A percentile compares a stretch with the other conserved stretches of the same genome.
Evolutionary conservation across 2,113 vertebrate species (phyloP).

Genomic region (Nipponia nippon): DNA sequence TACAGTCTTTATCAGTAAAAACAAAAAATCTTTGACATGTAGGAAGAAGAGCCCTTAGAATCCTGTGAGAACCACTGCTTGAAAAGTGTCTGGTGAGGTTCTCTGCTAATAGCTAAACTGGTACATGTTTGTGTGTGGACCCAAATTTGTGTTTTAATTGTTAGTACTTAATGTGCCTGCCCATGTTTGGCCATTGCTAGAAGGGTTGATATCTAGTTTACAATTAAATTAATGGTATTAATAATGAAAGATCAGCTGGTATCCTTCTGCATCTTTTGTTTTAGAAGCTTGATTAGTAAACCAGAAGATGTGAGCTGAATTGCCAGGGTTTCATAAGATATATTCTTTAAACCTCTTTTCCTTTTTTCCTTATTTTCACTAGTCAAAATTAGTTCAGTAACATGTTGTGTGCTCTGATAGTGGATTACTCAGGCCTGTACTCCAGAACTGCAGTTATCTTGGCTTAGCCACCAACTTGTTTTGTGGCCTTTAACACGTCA

Average conservation of each 20-base stretch:
- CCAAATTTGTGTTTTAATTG: neutral
- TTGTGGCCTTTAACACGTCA: slow-evolving; percentile 31
- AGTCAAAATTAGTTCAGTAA: neutral
- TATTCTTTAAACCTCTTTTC: neutral
- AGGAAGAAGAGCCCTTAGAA: neutral
- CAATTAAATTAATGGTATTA: neutral
- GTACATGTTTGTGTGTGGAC: neutral
- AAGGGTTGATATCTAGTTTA: neutral
- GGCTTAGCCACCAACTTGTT: slow-evolving; percentile 7
- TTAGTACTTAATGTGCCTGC: neutral
- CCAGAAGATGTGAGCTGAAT: neutral
- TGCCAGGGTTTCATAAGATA: neutral
- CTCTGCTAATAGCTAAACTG: neutral
- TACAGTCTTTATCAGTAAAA: neutral
- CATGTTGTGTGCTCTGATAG: neutral
- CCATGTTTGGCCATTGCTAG: neutral
- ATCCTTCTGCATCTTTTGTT: neutral
- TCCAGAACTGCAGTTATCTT: slow-evolving; percentile 6
- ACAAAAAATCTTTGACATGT: neutral
- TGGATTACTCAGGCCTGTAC: neutral
- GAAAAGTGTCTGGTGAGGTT: neutral
- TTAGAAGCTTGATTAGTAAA: neutral
- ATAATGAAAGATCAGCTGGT: neutral
- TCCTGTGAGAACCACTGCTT: neutral
- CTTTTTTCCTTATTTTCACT: neutral